These are phyloP conservation scores for Pelusios castaneus DNA, from an alignment of 2,113 vertebrate species.

Conservation along the genomic window DNA sequence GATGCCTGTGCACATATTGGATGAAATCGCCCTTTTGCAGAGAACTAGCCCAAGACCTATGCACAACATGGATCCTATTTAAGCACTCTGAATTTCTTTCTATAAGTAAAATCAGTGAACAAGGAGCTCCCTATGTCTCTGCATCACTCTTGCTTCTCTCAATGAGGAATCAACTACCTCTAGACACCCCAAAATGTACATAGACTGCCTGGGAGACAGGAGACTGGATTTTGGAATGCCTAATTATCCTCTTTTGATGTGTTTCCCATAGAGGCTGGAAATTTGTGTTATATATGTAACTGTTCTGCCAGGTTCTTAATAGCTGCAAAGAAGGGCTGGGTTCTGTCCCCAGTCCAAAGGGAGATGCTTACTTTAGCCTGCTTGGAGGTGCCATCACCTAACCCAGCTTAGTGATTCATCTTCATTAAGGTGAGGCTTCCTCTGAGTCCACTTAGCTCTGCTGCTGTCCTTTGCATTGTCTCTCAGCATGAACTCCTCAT, in stretches of 20 bases:
- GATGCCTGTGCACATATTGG: fast-evolving
- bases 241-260: background rate
- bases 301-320: background rate
- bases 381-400: background rate
- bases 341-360: background rate
- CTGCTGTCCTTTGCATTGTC: background rate
- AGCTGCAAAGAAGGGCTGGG: background rate
- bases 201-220: background rate
- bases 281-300: background rate
- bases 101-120: background rate
- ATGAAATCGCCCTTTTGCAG: background rate
- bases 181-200: background rate
- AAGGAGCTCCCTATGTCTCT: background rate
- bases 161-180: background rate
- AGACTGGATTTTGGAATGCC: background rate
- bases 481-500: background rate
- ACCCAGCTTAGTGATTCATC: background rate
- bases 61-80: background rate
- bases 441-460: background rate
- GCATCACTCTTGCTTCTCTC: background rate
- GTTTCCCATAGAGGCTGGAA: background rate
- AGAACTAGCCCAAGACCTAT: background rate
- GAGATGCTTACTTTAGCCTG: background rate
- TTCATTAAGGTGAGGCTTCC: background rate
- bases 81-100: background rate